Conservation (phyloP, 1,140 invertebrate genomes). For the Leptinotarsa texana region DNA sequence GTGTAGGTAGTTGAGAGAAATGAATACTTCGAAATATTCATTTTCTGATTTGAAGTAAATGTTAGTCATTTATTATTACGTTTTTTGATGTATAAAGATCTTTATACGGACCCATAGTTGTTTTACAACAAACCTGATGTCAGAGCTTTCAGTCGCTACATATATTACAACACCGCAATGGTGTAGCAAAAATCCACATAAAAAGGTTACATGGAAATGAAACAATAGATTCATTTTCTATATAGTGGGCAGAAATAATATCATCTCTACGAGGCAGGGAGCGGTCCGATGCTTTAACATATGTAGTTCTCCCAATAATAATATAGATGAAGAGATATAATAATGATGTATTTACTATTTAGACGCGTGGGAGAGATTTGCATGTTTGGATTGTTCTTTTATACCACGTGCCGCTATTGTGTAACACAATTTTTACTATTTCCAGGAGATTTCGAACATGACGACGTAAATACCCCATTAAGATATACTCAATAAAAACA, state of each 20-base stretch:
- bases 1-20: no score
- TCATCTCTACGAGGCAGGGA: slow-evolving; percentile 35
- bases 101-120: background rate
- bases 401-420: slow-evolving; percentile 15
- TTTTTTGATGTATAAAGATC: background rate
- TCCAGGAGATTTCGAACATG: slow-evolving; percentile 1
- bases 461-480: background rate
- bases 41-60: no score
- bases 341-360: slow-evolving; percentile 41
- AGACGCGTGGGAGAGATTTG: slow-evolving; percentile 38
- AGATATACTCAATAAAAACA: no score
- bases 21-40: no score
- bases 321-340: slow-evolving; percentile 42
- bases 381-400: slow-evolving; percentile 30
- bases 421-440: slow-evolving; percentile 10
- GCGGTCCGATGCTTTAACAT: slow-evolving; percentile 35
- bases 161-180: slow-evolving; percentile 15
- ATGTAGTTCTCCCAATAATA: slow-evolving; percentile 38
- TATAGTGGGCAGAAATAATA: slow-evolving; percentile 35
- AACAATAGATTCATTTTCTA: slow-evolving; percentile 25
- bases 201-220: slow-evolving; percentile 19
- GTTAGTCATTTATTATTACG: no score
- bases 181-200: slow-evolving; percentile 11
- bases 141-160: background rate
- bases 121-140: background rate